These are phyloP conservation scores for Fregetta grallaria DNA, from an alignment of 2,113 vertebrate genomes.

Conservation along the genomic window DNA sequence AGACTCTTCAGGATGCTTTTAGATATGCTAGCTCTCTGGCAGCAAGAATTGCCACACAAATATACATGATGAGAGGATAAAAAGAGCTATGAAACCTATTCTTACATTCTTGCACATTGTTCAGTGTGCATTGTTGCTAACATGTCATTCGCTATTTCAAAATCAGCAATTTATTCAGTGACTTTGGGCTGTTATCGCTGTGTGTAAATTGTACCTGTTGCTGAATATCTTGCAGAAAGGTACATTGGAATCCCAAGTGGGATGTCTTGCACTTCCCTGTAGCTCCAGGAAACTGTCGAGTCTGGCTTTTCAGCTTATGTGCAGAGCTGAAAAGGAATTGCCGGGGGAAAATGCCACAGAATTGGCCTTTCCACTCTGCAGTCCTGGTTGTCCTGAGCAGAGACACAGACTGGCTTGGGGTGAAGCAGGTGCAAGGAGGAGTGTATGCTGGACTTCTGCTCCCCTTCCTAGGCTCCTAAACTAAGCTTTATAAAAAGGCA, in stretches of 20 bases:
- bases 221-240: background rate
- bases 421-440: no score
- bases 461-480: background rate
- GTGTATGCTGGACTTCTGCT: background rate
- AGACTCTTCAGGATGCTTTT: background rate
- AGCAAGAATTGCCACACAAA: background rate
- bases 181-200: background rate
- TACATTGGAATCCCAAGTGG: no score
- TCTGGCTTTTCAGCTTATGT: background rate
- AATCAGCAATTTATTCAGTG: background rate
- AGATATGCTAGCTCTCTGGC: background rate
- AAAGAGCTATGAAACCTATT: background rate
- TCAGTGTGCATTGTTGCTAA: background rate
- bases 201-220: background rate
- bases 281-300: background rate
- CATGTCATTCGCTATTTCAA: background rate
- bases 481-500: background rate
- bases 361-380: background rate
- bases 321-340: background rate
- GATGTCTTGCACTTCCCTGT: background rate
- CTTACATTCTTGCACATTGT: background rate
- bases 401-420: background rate
- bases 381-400: background rate
- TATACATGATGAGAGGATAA: background rate
- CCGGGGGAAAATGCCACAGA: background rate